Conservation (phyloP, 2,888 invertebrate species). For the Empis livida region DNA sequence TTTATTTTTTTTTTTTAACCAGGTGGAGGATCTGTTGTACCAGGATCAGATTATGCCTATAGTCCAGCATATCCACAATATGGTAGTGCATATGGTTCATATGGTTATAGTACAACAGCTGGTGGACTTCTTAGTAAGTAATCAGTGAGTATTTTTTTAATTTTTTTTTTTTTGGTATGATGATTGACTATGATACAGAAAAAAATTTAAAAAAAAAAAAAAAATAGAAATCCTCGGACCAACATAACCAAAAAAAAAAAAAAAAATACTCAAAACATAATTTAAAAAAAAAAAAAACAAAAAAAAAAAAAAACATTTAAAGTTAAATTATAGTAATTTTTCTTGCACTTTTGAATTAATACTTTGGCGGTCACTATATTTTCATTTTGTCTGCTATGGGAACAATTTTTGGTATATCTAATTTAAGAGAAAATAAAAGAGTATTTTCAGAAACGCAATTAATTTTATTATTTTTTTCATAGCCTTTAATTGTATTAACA, state of each 20-base stretch:
- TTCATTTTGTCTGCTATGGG: too few species aligned
- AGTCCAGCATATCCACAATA: slow-evolving; percentile 52
- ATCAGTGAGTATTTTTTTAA: slow-evolving; percentile 44
- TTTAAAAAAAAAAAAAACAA: too few species aligned
- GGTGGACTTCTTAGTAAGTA: slow-evolving; percentile 58
- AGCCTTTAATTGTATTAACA: too few species aligned
- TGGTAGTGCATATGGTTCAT: slow-evolving; percentile 42
- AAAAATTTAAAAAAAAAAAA: not conserved
- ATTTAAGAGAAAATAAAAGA: too few species aligned
- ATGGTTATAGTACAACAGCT: slow-evolving; percentile 47
- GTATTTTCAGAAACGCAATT: too few species aligned
- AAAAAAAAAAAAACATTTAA: too few species aligned
- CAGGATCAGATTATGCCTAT: slow-evolving; percentile 55
- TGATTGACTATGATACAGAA: not conserved
- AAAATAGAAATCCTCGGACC: not conserved
- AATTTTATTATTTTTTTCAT: too few species aligned
- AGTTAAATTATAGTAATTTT: too few species aligned
- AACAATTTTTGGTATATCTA: too few species aligned
- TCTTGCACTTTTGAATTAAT: too few species aligned
- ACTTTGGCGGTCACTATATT: too few species aligned
- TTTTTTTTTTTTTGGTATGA: not conserved
- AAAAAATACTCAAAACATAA: not conserved
- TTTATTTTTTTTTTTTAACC: slow-evolving; percentile 10
- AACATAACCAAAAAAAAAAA: not conserved
- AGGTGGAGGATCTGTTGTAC: slow-evolving; percentile 50